Evolutionary conservation across 2,888 invertebrate species (phyloP).

Genomic region (Apamea sordens): DNA sequence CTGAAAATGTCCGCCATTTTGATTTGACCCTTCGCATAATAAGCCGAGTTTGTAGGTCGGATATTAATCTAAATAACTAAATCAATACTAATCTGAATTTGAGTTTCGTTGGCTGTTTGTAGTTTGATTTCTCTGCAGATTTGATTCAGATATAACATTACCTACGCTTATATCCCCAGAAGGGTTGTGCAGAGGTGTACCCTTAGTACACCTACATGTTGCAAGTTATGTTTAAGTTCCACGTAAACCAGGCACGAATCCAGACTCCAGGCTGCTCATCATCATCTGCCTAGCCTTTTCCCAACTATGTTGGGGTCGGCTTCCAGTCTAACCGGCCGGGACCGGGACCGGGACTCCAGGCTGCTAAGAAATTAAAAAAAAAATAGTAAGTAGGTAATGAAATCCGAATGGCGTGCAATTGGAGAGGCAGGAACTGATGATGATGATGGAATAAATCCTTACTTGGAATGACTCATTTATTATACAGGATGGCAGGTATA

Average conservation of each 20-base stretch:
- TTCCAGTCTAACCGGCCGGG: too few species aligned
- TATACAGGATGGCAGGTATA: too few species aligned
- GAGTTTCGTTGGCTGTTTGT: constrained; percentile 16
- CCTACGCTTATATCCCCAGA: too few species aligned
- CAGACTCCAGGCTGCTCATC: not conserved
- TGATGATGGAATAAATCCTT: too few species aligned
- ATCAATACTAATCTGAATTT: constrained; percentile 38
- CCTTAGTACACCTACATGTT: too few species aligned
- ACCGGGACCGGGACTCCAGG: too few species aligned
- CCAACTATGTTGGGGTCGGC: too few species aligned
- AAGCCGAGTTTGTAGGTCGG: constrained; percentile 12
- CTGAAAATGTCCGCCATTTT: constrained; percentile 30
- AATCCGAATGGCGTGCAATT: too few species aligned
- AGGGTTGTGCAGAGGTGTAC: not conserved
- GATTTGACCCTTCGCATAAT: constrained; percentile 43
- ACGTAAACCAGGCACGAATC: not conserved
- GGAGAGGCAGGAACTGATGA: too few species aligned
- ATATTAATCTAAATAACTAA: constrained; percentile 39
- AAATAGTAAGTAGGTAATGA: too few species aligned
- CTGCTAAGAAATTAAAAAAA: not conserved
- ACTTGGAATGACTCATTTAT: too few species aligned
- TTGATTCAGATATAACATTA: not conserved
- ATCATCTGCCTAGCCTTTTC: too few species aligned
- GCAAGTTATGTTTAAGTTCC: not conserved
- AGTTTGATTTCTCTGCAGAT: constrained; percentile 17